These are phyloP conservation scores for Danio jaintianensis DNA, from an alignment of 2,797 vertebrate species.

Conservation along the genomic window DNA sequence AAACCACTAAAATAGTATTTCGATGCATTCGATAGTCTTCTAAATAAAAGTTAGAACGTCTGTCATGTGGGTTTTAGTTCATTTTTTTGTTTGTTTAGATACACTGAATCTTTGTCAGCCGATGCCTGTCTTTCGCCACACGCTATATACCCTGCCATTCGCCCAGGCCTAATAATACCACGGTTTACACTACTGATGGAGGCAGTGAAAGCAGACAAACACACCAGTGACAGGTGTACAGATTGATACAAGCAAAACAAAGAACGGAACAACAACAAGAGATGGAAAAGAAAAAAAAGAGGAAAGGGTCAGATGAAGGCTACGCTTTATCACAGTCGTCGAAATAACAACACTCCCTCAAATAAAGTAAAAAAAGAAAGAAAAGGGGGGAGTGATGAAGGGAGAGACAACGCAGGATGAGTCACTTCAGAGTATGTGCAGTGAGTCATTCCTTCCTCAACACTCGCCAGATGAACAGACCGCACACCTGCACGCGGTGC, in stretches of 20 bases:
- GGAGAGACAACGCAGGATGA: constrained; percentile 69
- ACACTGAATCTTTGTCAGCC: neutral
- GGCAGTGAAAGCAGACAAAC: constrained; percentile 53
- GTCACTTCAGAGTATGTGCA: constrained; percentile 72
- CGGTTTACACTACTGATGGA: neutral
- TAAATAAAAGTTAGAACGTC: too few relatives aligned
- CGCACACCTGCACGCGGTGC: constrained; percentile 77
- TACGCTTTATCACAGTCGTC: constrained; percentile 55
- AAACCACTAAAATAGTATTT: neutral
- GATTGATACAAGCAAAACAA: constrained; percentile 35
- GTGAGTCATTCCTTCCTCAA: constrained; percentile 81
- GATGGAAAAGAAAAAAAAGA: constrained; percentile 21
- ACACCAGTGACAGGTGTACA: constrained; percentile 56
- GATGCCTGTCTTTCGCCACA: neutral
- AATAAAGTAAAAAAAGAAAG: constrained; percentile 47
- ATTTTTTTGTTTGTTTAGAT: constrained; percentile 13
- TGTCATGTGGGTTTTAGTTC: too few relatives aligned
- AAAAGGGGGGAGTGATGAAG: constrained; percentile 60
- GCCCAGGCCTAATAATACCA: neutral
- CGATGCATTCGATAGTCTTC: neutral
- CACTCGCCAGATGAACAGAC: constrained; percentile 69
- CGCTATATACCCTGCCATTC: neutral
- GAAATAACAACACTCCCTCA: constrained; percentile 54
- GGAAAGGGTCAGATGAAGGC: constrained; percentile 52
- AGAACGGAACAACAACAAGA: constrained; percentile 5